Evolutionary conservation across 2,888 invertebrate species (phyloP).

Genomic region (Nipponacmea schrenckii): DNA sequence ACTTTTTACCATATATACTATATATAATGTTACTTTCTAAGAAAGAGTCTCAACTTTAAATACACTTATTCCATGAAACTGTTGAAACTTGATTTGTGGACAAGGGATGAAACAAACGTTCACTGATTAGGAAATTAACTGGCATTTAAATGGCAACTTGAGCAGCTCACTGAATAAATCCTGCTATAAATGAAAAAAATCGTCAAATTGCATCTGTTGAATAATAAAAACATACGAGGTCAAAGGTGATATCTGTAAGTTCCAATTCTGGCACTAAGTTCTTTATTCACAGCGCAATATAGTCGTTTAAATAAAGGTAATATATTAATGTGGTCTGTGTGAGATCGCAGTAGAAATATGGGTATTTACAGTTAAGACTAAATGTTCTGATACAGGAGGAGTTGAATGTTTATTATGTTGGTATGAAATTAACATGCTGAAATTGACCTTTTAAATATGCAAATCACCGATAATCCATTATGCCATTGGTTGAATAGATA

Average conservation of each 20-base stretch:
- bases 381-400: background rate
- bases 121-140: background rate
- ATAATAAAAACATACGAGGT: background rate
- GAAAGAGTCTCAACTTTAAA: slow-evolving; percentile 19
- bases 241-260: background rate
- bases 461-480: slow-evolving; percentile 1
- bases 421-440: no score
- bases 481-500: background rate
- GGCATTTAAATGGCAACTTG: slow-evolving; percentile 1
- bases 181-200: background rate
- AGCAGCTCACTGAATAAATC: background rate
- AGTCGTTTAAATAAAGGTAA: background rate
- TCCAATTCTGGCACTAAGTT: background rate
- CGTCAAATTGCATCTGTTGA: background rate
- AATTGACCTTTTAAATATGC: background rate
- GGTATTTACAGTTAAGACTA: background rate
- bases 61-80: slow-evolving; percentile 15
- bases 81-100: no score
- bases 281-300: background rate
- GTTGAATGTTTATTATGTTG: no score
- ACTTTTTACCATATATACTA: no score
- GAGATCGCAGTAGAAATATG: background rate
- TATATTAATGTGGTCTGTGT: background rate
- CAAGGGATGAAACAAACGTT: no score
- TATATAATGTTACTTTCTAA: background rate